Conservation (phyloP, 2,113 vertebrate species). For the Rhineura floridana region DNA sequence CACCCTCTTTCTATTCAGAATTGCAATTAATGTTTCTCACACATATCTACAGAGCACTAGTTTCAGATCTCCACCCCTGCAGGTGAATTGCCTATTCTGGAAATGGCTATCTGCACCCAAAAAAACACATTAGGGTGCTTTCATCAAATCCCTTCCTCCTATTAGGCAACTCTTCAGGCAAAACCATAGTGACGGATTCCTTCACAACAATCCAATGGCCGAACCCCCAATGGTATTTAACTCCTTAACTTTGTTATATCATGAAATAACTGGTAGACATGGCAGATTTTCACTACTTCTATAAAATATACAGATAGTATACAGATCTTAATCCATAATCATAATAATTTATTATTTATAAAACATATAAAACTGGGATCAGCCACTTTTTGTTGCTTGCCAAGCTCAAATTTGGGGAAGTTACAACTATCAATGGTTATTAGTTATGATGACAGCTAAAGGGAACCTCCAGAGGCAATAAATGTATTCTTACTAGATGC, state of each 20-base stretch:
- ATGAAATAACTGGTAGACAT: constrained; percentile 6
- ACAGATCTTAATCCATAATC: neutral
- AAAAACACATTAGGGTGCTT: neutral
- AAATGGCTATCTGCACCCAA: neutral
- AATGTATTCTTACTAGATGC: neutral
- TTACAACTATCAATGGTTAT: neutral
- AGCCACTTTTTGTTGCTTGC: neutral
- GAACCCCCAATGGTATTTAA: neutral
- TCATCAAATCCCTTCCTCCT: neutral
- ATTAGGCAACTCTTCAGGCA: neutral
- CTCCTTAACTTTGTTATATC: neutral
- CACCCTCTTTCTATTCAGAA: neutral
- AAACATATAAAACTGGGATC: neutral
- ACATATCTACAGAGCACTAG: neutral
- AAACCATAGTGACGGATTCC: neutral
- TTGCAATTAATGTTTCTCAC: neutral
- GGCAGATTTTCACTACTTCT: neutral
- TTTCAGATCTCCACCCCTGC: neutral
- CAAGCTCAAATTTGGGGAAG: neutral
- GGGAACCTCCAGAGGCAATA: neutral
- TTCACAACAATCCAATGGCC: neutral
- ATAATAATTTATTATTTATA: neutral
- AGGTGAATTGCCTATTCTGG: neutral
- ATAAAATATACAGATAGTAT: neutral
- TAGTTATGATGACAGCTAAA: neutral